Evolutionary conservation across 2,888 invertebrate species (phyloP), one percentile per base, ranked within the genome.

Genomic region (Cybosia mesomella): DNA sequence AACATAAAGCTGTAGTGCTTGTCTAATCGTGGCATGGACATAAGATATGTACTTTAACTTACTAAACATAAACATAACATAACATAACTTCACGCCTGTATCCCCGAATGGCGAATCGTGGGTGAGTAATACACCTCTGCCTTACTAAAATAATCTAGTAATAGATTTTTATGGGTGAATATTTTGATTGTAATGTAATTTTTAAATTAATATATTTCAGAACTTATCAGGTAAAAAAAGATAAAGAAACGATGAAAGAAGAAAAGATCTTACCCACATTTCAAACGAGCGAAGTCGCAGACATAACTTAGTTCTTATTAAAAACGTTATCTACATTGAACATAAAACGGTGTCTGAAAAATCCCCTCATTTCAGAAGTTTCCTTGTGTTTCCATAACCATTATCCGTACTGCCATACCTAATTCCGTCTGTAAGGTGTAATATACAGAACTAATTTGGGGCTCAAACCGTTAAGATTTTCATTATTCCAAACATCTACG

Each of bases 401-500:
- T 80, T 77, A 79, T 67, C 74, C 73, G 58, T 67, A 66, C 68
- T 64, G 66, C 55, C 64, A 58, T 72, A 43, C 66, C 64, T 77
- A 73, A 74, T 71, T 74, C 70, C 75, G 72, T 72, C 74, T 72
- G 74, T 71, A 80, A 81, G 77, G 75, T 81, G 73, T 73, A 83
- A 85, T 86, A 87, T 87, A 90, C 87, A 86, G 86, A 90, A 91
- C 90, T 91, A 93, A 92, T 93, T 92, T 90, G 82, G 88, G 85
- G 85, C 86, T 84, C 84, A 82, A 88, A 89, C 87, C 87, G 89
- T 91, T 92, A 90, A 90, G 89, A 88, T 87, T 91, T 91, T 91
- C 91, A 92, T 93, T 93, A 93, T 92, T 89, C 89, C 88, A 87
- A 91, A 88, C 89, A 89, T 87, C 84, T 84, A 85, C 86, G 82